A percentile compares a stretch with the other conserved stretches of the same genome.
phyloP scores from a whole-genome alignment of 2,113 vertebrate species.

The Dromiciops gliroides region DNA sequence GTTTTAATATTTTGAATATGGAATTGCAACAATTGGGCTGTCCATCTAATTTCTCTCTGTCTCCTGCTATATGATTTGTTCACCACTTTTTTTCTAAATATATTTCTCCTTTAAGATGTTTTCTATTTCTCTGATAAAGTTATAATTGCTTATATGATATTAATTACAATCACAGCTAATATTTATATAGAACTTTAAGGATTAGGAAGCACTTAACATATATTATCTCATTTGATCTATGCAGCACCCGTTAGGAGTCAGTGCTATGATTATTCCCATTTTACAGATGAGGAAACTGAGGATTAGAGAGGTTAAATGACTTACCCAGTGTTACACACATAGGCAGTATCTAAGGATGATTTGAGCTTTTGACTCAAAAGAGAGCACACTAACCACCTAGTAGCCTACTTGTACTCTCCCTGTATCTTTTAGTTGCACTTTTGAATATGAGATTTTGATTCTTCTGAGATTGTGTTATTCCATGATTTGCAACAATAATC shows the following conservation, averaged over 20 bases:
- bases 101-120: background rate
- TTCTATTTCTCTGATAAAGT: background rate
- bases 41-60: background rate
- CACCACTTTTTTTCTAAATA: background rate
- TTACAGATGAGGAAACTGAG: background rate
- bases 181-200: background rate
- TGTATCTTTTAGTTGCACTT: background rate
- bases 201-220: background rate
- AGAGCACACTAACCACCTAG: background rate
- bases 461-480: background rate
- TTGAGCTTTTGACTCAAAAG: background rate
- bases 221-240: background rate
- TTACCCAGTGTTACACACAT: background rate
- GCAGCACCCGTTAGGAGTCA: background rate
- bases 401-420: background rate
- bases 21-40: background rate
- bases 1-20: background rate
- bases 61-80: background rate
- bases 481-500: background rate
- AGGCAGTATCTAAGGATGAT: background rate
- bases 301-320: background rate
- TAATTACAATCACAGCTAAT: background rate
- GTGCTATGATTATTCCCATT: background rate
- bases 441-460: background rate
- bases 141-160: background rate